phyloP scores from a whole-genome alignment of 1,140 invertebrate species.

The Cataglyphis hispanica region DNA sequence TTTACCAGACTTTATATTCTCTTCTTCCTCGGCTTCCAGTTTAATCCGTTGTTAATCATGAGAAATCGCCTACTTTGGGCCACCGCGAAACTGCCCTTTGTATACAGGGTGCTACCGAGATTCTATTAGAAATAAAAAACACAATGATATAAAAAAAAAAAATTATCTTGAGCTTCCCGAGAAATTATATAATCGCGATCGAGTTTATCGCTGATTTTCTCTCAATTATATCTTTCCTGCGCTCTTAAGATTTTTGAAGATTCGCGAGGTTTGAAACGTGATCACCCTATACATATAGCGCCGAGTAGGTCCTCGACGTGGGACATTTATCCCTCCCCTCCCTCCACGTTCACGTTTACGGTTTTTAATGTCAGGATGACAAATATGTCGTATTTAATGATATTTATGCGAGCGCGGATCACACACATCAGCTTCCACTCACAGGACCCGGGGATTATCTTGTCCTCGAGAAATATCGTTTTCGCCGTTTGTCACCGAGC shows the following conservation, averaged over 20 bases:
- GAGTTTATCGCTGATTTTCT: not conserved
- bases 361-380: constrained; percentile 74
- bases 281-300: constrained; percentile 27
- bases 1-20: constrained; percentile 61
- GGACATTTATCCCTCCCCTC: not conserved
- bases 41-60: constrained; percentile 78
- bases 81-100: not conserved
- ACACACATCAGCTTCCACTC: constrained; percentile 75
- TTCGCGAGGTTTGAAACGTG: not conserved
- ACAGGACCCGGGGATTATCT: constrained; percentile 75
- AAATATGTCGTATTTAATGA: constrained; percentile 76
- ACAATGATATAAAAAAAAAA: not conserved
- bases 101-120: not conserved
- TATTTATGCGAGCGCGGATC: constrained; percentile 78
- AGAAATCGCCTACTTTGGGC: constrained; percentile 69
- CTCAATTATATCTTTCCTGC: not conserved
- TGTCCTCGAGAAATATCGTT: constrained; percentile 71
- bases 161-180: not conserved
- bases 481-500: constrained; percentile 67
- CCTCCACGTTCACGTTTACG: constrained; percentile 18
- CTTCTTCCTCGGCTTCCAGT: constrained; percentile 57
- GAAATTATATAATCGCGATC: not conserved
- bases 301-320: not conserved
- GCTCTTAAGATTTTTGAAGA: not conserved
- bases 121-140: not conserved